A percentile compares a stretch with the other conserved stretches of the same genome.
These are phyloP conservation scores for Pterocles orientalis DNA, from an alignment of 2,113 vertebrate species.

Conservation along the genomic window DNA sequence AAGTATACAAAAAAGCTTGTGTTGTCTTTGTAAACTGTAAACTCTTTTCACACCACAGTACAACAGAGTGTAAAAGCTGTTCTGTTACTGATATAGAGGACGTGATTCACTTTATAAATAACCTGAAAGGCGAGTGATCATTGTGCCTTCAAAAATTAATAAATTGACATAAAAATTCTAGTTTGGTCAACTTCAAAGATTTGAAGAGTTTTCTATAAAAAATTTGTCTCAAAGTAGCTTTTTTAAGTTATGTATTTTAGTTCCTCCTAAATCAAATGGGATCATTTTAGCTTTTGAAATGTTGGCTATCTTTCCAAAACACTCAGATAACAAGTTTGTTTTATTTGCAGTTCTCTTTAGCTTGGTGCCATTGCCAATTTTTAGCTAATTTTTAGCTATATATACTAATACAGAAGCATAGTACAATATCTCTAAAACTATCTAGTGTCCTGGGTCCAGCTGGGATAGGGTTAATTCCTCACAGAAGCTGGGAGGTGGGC, in stretches of 20 bases:
- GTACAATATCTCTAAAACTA: constrained; percentile 19
- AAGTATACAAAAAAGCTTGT: background rate
- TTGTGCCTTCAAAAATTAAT: background rate
- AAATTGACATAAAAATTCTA: background rate
- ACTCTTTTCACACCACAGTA: background rate
- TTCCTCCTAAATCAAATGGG: constrained; percentile 30
- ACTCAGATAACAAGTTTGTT: constrained; percentile 21
- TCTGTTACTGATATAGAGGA: background rate
- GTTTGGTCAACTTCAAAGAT: background rate
- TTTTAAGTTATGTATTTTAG: constrained; percentile 26
- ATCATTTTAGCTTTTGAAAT: constrained; percentile 59
- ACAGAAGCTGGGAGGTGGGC: too few relatives aligned
- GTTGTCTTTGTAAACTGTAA: background rate
- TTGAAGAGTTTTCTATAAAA: background rate
- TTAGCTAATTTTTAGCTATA: constrained; percentile 33
- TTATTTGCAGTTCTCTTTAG: constrained; percentile 56
- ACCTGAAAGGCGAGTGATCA: background rate
- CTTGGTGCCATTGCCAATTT: background rate
- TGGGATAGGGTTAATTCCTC: too few relatives aligned
- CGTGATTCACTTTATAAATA: background rate
- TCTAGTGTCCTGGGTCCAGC: too few relatives aligned
- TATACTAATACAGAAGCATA: background rate
- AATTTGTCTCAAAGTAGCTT: background rate
- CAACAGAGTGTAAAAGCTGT: background rate
- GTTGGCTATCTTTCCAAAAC: constrained; percentile 29